Percentiles rank a stretch among this genome's conserved stretches.
phyloP scores from a whole-genome alignment of 2,888 invertebrate species.

The Sphaerophoria rueppellii region DNA sequence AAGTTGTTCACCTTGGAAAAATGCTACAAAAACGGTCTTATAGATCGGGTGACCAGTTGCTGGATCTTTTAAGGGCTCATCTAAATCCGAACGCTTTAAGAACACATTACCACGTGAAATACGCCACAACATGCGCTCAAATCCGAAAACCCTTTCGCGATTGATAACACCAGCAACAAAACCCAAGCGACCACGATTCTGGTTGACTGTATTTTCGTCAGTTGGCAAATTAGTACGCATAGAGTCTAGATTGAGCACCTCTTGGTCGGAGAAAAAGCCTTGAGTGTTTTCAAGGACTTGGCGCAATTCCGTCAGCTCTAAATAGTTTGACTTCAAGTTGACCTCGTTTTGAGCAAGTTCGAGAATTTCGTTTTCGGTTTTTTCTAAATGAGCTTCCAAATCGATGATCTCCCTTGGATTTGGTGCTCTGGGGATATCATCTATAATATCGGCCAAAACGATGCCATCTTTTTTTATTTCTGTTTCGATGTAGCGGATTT shows the following conservation, averaged over 20 bases:
- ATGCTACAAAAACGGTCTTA: slow-evolving; percentile 92
- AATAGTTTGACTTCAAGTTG: slow-evolving; percentile 95
- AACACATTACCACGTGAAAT: slow-evolving; percentile 95
- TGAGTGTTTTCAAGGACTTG: slow-evolving; percentile 97
- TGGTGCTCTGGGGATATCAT: slow-evolving; percentile 87
- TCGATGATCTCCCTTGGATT: slow-evolving; percentile 92
- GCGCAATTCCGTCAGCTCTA: slow-evolving; percentile 95
- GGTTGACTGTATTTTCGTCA: slow-evolving; percentile 77
- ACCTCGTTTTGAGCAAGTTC: slow-evolving; percentile 98
- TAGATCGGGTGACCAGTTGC: slow-evolving; percentile 87
- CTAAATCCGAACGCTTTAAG: slow-evolving; percentile 90
- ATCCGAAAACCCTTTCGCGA: slow-evolving; percentile 91
- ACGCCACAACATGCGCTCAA: slow-evolving; percentile 94
- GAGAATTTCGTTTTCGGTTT: slow-evolving; percentile 96
- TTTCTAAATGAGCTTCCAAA: slow-evolving; percentile 93
- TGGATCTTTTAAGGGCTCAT: slow-evolving; percentile 89
- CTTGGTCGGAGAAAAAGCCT: slow-evolving; percentile 82
- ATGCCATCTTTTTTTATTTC: slow-evolving; percentile 92
- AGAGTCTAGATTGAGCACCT: slow-evolving; percentile 80
- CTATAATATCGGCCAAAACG: slow-evolving; percentile 87
- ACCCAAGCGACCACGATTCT: slow-evolving; percentile 83
- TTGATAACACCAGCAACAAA: slow-evolving; percentile 95
- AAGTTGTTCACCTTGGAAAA: slow-evolving; percentile 93
- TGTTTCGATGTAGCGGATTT: slow-evolving; percentile 90
- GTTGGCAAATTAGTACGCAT: slow-evolving; percentile 88